Evolutionary conservation across 2,113 vertebrate genomes (phyloP).

Genomic region (Felis catus): F.catus_Fca126_mat1.0 CM031416.1:74944001-74944500

Average conservation of each 20-base stretch:
- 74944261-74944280: not conserved
- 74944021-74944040: not conserved
- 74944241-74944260: not conserved
- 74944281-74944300: not conserved
- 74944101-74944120: not conserved
- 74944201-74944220: not conserved
- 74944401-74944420: not conserved
- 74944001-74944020: not conserved
- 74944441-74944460: not conserved
- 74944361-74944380: not conserved
- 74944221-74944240: not conserved
- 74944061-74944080: not conserved
- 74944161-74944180: conserved; percentile 13
- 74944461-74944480: conserved; percentile 17
- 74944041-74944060: not conserved
- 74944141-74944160: not conserved
- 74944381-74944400: not conserved
- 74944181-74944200: not conserved
- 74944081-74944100: not conserved
- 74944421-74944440: not conserved
- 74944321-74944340: not conserved
- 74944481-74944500: conserved; percentile 12
- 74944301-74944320: not conserved
- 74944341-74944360: not conserved
- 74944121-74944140: not conserved